phyloP scores from a whole-genome alignment of 2,888 invertebrate genomes.

The Tigriopus californicus region DNA sequence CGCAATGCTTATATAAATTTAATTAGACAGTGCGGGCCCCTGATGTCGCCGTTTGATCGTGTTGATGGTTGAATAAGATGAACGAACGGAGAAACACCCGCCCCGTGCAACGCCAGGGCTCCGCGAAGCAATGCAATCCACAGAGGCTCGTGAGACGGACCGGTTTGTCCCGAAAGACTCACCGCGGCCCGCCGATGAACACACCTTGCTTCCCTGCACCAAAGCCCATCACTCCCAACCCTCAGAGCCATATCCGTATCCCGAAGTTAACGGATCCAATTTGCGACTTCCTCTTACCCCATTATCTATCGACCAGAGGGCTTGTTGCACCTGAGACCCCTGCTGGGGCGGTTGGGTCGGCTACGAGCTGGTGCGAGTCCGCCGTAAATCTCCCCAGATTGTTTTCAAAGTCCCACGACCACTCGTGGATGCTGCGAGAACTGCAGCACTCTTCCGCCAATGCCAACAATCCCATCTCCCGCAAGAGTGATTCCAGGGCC shows the following conservation, averaged over 20 bases:
- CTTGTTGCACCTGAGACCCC: slow-evolving; percentile 52
- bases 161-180: slow-evolving; percentile 16
- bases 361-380: no score
- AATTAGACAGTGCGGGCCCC: slow-evolving; percentile 49
- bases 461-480: neutral
- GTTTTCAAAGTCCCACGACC: neutral
- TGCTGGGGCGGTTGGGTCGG: slow-evolving; percentile 33
- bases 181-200: slow-evolving; percentile 22
- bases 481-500: neutral
- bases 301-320: slow-evolving; percentile 47
- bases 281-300: slow-evolving; percentile 49
- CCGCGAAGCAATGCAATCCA: slow-evolving; percentile 25
- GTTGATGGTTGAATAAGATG: no score
- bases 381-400: slow-evolving; percentile 7
- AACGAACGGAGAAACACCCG: no score
- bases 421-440: no score
- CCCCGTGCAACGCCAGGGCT: no score
- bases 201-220: slow-evolving; percentile 29
- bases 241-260: slow-evolving; percentile 55
- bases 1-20: slow-evolving; percentile 50
- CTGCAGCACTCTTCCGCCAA: slow-evolving; percentile 8
- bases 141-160: slow-evolving; percentile 11
- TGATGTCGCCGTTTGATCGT: no score
- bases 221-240: slow-evolving; percentile 41
- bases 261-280: slow-evolving; percentile 41